These are phyloP conservation scores for Centropus bengalensis DNA, from an alignment of 2,113 vertebrate genomes.

Conservation along the genomic window DNA sequence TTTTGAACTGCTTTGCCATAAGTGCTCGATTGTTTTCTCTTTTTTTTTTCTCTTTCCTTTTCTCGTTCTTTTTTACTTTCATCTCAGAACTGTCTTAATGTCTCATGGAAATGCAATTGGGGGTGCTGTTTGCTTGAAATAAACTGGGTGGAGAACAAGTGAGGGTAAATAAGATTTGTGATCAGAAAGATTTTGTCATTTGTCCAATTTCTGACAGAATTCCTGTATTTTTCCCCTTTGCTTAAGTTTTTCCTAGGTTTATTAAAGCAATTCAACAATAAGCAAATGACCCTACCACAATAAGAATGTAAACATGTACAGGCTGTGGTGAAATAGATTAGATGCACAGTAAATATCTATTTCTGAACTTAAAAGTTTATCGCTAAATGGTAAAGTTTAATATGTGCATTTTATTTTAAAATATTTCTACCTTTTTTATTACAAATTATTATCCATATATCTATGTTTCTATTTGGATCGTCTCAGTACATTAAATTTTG, in stretches of 20 bases:
- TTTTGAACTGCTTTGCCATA: constrained; percentile 40
- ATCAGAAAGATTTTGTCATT: constrained; percentile 42
- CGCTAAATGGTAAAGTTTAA: neutral
- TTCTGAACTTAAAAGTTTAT: neutral
- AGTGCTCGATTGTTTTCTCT: neutral
- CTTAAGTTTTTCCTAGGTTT: neutral
- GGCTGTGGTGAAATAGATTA: neutral
- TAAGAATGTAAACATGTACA: neutral
- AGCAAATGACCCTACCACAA: neutral
- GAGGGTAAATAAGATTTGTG: constrained; percentile 42
- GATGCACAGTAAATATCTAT: neutral
- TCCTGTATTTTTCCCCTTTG: neutral
- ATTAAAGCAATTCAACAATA: neutral
- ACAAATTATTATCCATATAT: neutral
- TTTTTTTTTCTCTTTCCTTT: neutral
- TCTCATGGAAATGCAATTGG: constrained; percentile 37
- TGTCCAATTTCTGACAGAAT: constrained; percentile 9
- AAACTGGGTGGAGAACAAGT: constrained; percentile 53
- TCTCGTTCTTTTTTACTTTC: neutral
- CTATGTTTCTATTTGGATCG: neutral
- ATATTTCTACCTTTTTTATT: neutral
- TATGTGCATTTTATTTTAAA: neutral
- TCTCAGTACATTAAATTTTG: neutral
- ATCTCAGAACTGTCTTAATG: constrained; percentile 54
- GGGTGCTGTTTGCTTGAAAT: constrained; percentile 66